A percentile compares a stretch with the other conserved stretches of the same genome.
Conservation (phyloP, 2,113 vertebrate species). For the Dendropsophus ebraccatus region DNA sequence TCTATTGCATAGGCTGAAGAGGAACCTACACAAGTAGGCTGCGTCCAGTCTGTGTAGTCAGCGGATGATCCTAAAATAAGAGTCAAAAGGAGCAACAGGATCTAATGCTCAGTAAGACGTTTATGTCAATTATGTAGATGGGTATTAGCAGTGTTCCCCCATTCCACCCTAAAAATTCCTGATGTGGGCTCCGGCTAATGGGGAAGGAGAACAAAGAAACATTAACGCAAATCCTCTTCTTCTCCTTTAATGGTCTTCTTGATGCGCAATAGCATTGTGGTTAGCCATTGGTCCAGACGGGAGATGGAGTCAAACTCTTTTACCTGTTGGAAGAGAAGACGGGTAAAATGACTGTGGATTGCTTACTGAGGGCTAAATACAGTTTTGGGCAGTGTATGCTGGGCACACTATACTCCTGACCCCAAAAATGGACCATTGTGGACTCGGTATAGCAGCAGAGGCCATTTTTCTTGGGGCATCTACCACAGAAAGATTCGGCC, state of each 20-base stretch:
- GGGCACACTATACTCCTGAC: too few relatives aligned
- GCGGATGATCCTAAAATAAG: not conserved
- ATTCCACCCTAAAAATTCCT: conserved; percentile 27
- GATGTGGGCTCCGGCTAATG: not conserved
- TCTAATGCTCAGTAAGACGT: conserved; percentile 1
- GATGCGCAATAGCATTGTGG: conserved; percentile 79
- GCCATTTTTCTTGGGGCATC: too few relatives aligned
- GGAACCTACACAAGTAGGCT: not conserved
- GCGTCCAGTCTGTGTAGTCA: not conserved
- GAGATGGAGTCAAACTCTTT: conserved; percentile 82
- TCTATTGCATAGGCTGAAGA: not conserved
- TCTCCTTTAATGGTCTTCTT: conserved; percentile 81
- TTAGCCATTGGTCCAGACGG: conserved; percentile 81
- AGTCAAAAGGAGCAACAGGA: not conserved
- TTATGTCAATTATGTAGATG: not conserved
- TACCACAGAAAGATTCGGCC: too few relatives aligned
- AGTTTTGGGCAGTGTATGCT: not conserved
- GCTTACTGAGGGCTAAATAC: too few relatives aligned
- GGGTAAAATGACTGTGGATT: not conserved
- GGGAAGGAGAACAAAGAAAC: not conserved
- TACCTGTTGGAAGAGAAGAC: conserved; percentile 67
- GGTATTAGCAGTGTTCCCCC: not conserved
- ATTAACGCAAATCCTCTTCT: conserved; percentile 76
- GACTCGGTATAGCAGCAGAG: too few relatives aligned
- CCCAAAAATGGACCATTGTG: too few relatives aligned